Conservation (phyloP, 2,888 invertebrate species). For the Erebia epiphron region DNA sequence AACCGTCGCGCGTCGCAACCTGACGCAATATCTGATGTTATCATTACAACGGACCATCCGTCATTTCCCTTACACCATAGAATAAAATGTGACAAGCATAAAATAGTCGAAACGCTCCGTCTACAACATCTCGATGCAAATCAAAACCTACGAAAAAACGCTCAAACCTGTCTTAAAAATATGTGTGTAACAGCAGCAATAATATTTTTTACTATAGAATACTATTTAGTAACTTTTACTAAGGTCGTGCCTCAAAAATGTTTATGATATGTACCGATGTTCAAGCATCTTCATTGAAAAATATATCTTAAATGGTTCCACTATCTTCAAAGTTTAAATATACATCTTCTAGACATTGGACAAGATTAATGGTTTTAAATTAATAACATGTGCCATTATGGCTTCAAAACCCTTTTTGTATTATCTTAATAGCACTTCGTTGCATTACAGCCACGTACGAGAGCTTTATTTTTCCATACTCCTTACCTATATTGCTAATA, state of each 20-base stretch:
- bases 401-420: neutral
- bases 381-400: neutral
- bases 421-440: slow-evolving; percentile 45
- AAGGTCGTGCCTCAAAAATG: slow-evolving; percentile 23
- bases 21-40: slow-evolving; percentile 65
- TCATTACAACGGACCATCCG: slow-evolving; percentile 65
- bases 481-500: slow-evolving; percentile 55
- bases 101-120: too few species aligned
- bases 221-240: slow-evolving; percentile 5
- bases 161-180: too few species aligned
- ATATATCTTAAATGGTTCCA: too few species aligned
- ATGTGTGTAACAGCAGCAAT: too few species aligned
- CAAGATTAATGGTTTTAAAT: neutral
- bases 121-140: too few species aligned
- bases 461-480: slow-evolving; percentile 74
- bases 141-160: too few species aligned
- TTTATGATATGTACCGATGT: neutral
- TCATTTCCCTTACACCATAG: slow-evolving; percentile 50
- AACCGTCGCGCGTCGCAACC: slow-evolving; percentile 60
- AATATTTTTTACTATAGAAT: too few species aligned
- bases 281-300: too few species aligned
- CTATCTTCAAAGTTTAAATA: too few species aligned
- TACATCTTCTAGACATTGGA: too few species aligned
- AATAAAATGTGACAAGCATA: too few species aligned
- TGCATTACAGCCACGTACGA: slow-evolving; percentile 77